Evolutionary conservation across 2,113 vertebrate species (phyloP).

Genomic region (Gavia stellata): DNA sequence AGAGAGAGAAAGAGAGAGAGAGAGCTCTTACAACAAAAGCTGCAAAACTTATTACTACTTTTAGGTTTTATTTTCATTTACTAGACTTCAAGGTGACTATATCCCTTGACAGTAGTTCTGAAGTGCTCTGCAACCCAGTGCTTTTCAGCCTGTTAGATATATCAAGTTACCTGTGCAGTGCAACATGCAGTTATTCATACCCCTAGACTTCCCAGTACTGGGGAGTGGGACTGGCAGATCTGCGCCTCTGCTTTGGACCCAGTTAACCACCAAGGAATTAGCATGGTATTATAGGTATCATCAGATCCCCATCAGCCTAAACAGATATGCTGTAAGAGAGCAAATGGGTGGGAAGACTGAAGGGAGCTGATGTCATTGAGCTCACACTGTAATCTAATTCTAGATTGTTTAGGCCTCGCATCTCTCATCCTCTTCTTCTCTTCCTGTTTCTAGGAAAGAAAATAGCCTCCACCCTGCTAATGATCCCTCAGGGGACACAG

Average conservation of each 20-base stretch:
- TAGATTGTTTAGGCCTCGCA: slow-evolving; percentile 28
- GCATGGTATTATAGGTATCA: background rate
- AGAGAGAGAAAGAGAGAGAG: too few species aligned
- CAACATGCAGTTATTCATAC: background rate
- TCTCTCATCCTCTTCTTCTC: slow-evolving; percentile 29
- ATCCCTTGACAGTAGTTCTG: background rate
- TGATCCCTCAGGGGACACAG: slow-evolving; percentile 9
- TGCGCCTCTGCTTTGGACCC: background rate
- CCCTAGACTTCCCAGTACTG: background rate
- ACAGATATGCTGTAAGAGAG: slow-evolving; percentile 3
- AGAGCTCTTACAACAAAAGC: background rate
- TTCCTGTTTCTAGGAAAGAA: slow-evolving; percentile 63
- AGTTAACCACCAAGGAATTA: background rate
- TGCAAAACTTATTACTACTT: background rate
- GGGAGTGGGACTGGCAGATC: background rate
- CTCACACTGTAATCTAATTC: slow-evolving; percentile 12
- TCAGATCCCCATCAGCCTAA: background rate
- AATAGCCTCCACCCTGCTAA: slow-evolving; percentile 51
- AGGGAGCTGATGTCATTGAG: slow-evolving; percentile 35
- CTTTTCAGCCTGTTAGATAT: background rate
- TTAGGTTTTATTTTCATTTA: background rate
- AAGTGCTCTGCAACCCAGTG: background rate
- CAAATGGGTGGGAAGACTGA: slow-evolving; percentile 30
- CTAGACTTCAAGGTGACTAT: background rate
- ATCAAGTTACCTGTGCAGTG: background rate